Evolutionary conservation across 2,888 invertebrate species (phyloP).

Genomic region (Ophraella communa): DNA sequence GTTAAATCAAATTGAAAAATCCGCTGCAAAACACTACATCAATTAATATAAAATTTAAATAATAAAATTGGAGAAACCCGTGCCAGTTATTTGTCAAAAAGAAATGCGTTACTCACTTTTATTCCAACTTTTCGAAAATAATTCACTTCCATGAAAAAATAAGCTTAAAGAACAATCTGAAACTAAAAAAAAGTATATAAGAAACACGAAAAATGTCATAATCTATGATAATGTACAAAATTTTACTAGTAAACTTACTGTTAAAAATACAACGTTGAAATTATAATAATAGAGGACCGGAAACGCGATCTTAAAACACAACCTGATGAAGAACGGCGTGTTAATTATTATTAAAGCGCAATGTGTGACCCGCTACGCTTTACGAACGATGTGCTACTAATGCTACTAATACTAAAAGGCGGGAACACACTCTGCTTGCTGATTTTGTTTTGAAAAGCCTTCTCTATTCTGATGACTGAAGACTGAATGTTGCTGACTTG

Average conservation of each 20-base stretch:
- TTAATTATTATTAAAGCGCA: constrained; percentile 5
- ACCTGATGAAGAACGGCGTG: background rate
- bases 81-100: background rate
- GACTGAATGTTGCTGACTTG: background rate
- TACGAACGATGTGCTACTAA: background rate
- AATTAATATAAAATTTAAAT: background rate
- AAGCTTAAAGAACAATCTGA: constrained; percentile 4
- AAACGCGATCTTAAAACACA: constrained; percentile 12
- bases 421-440: background rate
- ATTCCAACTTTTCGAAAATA: constrained; percentile 16
- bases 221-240: constrained; percentile 5
- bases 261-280: constrained; percentile 1
- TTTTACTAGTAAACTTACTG: constrained; percentile 3
- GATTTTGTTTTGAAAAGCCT: constrained; percentile 11
- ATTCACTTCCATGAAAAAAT: constrained; percentile 22
- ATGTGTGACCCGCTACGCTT: background rate
- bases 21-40: too few relatives aligned
- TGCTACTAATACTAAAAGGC: too few relatives aligned
- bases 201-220: background rate
- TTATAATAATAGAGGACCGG: constrained; percentile 2
- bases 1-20: too few relatives aligned
- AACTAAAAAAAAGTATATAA: constrained; percentile 14
- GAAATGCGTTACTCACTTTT: constrained; percentile 16
- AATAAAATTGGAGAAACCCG: background rate
- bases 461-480: background rate